Percentiles rank a stretch among this genome's conserved stretches.
Evolutionary conservation across 2,888 invertebrate genomes (phyloP).

Genomic region (Lypha dubia): DNA sequence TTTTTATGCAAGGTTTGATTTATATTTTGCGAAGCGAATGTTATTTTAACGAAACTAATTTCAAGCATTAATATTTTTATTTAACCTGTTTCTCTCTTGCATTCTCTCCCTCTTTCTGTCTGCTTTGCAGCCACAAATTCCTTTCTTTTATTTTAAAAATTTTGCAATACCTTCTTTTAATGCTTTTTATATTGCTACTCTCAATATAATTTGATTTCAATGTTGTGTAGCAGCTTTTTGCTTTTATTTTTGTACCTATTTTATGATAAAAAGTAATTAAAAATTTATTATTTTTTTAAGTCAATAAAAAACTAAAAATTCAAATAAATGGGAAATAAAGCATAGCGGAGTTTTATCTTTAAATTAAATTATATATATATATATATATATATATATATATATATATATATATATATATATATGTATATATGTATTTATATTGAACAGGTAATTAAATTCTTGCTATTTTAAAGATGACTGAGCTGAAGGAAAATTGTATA

Average conservation of each 20-base stretch:
- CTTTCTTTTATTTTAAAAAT: no score
- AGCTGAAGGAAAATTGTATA: not conserved
- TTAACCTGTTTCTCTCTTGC: no score
- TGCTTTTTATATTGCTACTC: not conserved
- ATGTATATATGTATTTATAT: not conserved
- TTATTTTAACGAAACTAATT: no score
- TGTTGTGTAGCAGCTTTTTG: not conserved
- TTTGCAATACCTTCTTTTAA: not conserved
- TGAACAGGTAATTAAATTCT: not conserved
- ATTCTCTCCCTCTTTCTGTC: no score
- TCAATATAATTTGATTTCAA: not conserved
- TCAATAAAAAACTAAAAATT: not conserved
- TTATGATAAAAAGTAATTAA: not conserved
- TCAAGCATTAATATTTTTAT: no score
- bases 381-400: not conserved
- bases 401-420: not conserved
- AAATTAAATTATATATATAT: no score
- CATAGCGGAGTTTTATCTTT: not conserved
- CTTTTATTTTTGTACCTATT: no score
- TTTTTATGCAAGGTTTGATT: no score
- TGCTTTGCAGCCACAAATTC: no score
- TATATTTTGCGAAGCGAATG: no score
- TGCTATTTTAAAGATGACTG: not conserved
- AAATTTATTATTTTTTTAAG: not conserved
- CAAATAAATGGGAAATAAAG: not conserved